These are phyloP conservation scores for Tortricodes alternella DNA, from an alignment of 2,888 invertebrate species.

Conservation along the genomic window DNA sequence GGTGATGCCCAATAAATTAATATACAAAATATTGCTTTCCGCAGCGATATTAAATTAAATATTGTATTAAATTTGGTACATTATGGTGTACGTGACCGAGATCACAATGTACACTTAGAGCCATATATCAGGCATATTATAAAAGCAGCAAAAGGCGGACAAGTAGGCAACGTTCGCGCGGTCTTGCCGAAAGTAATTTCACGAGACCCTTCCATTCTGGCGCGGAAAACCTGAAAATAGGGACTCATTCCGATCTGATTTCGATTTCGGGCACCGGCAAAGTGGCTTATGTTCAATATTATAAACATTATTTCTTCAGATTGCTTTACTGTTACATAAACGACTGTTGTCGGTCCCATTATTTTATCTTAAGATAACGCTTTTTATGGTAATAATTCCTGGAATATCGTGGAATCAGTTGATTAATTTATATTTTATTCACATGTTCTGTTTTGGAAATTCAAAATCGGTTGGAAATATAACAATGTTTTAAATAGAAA, in stretches of 20 bases:
- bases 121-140: conserved; percentile 65
- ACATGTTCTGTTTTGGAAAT: no score
- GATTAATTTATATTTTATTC: no score
- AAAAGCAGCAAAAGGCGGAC: conserved; percentile 47
- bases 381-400: no score
- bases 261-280: neutral
- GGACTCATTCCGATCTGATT: conserved; percentile 33
- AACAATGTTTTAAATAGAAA: no score
- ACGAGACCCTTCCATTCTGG: conserved; percentile 43
- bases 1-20: conserved; percentile 44
- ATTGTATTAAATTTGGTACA: conserved; percentile 56
- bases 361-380: no score
- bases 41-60: conserved; percentile 51
- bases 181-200: conserved; percentile 55
- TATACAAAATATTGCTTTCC: conserved; percentile 51
- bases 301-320: neutral
- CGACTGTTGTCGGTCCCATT: no score
- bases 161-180: conserved; percentile 39
- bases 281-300: neutral
- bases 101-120: conserved; percentile 56
- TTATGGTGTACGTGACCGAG: conserved; percentile 47
- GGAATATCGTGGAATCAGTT: no score
- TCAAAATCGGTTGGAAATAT: no score
- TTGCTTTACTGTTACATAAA: neutral
- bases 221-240: conserved; percentile 48